These are phyloP conservation scores for Sesamia inferens DNA, from an alignment of 2,888 invertebrate genomes.

Conservation along the genomic window DNA sequence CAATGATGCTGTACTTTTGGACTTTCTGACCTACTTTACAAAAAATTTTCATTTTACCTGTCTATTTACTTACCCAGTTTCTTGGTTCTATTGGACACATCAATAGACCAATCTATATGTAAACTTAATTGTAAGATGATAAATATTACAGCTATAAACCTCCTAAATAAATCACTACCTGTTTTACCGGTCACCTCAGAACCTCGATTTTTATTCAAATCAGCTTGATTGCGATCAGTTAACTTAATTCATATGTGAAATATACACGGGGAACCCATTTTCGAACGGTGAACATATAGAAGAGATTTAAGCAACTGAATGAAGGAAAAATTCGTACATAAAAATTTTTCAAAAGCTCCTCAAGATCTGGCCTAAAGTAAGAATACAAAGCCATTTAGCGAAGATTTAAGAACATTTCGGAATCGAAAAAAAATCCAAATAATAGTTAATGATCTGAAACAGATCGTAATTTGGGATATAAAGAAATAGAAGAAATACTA, in stretches of 20 bases:
- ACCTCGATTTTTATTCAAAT: conserved; percentile 60
- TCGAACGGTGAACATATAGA: background rate
- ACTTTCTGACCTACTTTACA: conserved; percentile 33
- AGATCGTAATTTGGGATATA: background rate
- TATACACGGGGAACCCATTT: background rate
- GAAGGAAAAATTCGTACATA: background rate
- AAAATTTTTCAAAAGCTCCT: too few relatives aligned
- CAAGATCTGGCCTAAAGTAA: too few relatives aligned
- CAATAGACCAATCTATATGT: background rate
- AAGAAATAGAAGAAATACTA: background rate
- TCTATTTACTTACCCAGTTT: conserved; percentile 18
- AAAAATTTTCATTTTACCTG: background rate
- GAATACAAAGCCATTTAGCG: background rate
- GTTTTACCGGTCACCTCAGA: conserved; percentile 44
- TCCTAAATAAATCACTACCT: conserved; percentile 46
- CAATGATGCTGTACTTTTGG: conserved; percentile 22
- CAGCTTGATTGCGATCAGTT: conserved; percentile 36
- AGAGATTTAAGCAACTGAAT: background rate
- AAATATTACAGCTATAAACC: conserved; percentile 35
- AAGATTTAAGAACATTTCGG: background rate
- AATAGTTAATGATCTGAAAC: background rate
- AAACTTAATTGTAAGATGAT: conserved; percentile 24
- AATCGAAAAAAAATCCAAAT: background rate
- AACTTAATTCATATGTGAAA: conserved; percentile 13
- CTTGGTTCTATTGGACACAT: background rate